phyloP scores from a whole-genome alignment of 2,888 invertebrate genomes.

The Molorchus minor region DNA sequence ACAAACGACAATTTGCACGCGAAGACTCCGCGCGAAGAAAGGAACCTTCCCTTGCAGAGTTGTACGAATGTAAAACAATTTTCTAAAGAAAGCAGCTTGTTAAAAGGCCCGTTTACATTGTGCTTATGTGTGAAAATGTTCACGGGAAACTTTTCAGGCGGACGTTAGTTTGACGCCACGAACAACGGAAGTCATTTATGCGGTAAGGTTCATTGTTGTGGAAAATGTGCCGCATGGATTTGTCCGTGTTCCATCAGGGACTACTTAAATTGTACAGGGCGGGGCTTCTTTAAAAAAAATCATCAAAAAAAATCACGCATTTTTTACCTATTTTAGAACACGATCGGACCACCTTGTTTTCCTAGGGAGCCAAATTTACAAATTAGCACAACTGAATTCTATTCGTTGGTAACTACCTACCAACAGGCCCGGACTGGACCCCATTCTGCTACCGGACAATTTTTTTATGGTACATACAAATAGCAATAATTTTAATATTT shows the following conservation, averaged over 20 bases:
- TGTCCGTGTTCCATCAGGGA: neutral
- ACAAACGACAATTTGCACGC: conserved; percentile 10
- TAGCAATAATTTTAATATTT: too few relatives aligned
- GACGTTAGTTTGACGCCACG: conserved; percentile 25
- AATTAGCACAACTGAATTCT: too few relatives aligned
- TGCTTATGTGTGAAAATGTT: conserved; percentile 30
- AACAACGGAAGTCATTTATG: conserved; percentile 38
- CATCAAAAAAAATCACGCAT: too few relatives aligned
- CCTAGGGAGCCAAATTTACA: too few relatives aligned
- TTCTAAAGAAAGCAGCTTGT: conserved; percentile 28
- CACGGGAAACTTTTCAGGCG: conserved; percentile 13
- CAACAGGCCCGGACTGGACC: too few relatives aligned
- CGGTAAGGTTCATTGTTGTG: conserved; percentile 34
- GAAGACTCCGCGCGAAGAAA: conserved; percentile 1
- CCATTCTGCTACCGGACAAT: too few relatives aligned
- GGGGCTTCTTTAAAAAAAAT: neutral
- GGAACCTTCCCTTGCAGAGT: neutral
- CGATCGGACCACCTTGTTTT: too few relatives aligned
- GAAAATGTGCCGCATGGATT: conserved; percentile 27
- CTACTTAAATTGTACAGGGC: neutral
- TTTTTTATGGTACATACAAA: too few relatives aligned
- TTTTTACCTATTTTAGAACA: too few relatives aligned
- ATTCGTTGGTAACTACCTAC: too few relatives aligned
- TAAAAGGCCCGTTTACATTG: conserved; percentile 30
- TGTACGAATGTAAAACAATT: conserved; percentile 29